These are phyloP conservation scores for Pterocles orientalis DNA, from an alignment of 2,113 vertebrate species.

Conservation along the genomic window DNA sequence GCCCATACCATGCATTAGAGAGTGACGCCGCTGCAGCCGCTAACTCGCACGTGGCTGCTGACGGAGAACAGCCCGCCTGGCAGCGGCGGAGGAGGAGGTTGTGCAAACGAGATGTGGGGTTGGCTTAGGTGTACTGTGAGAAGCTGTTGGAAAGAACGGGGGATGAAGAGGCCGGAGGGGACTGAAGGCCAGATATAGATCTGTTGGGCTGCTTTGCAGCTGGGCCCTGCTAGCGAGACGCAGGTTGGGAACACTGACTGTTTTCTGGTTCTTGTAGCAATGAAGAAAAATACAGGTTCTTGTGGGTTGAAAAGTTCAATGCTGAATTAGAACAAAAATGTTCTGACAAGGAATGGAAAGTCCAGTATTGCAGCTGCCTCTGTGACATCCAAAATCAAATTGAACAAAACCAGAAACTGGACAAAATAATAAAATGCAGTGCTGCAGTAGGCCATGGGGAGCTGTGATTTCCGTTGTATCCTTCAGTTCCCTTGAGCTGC, in stretches of 20 bases:
- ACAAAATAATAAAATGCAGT: neutral
- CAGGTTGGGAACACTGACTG: fast-evolving
- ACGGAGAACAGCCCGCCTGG: neutral
- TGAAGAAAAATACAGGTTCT: neutral
- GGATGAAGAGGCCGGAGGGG: neutral
- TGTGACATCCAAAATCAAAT: neutral
- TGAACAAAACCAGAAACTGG: neutral
- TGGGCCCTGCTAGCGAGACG: neutral
- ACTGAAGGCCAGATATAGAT: neutral
- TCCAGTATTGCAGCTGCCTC: neutral
- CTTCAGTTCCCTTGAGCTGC: neutral
- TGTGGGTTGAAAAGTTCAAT: neutral
- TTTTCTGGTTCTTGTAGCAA: neutral
- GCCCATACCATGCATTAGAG: fast-evolving
- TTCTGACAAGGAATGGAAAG: neutral
- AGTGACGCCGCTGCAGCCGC: neutral
- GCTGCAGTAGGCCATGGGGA: neutral
- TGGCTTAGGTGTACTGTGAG: neutral
- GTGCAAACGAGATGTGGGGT: neutral
- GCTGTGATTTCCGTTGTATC: neutral
- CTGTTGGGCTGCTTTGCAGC: neutral
- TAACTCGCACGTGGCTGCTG: neutral
- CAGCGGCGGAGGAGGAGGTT: neutral
- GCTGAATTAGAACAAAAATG: neutral
- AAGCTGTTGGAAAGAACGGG: neutral